These are phyloP conservation scores for Peribatodes rhomboidaria DNA, from an alignment of 2,888 invertebrate genomes.

Conservation along the genomic window DNA sequence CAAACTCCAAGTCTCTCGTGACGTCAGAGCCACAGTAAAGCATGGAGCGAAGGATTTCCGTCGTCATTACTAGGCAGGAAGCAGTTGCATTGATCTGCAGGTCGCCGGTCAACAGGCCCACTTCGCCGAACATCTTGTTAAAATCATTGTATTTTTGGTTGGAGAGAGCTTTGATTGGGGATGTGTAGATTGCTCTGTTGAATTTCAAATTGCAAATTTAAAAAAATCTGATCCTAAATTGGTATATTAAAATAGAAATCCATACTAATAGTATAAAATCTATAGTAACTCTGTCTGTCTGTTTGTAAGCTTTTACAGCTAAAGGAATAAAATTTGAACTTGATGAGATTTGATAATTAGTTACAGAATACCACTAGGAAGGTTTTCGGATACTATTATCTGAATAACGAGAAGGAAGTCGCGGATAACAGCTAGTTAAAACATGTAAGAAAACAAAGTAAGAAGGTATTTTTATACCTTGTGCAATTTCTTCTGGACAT, in stretches of 20 bases:
- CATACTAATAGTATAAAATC: too few species aligned
- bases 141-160: slow-evolving; percentile 99
- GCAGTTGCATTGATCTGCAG: slow-evolving; percentile 97
- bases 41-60: slow-evolving; percentile 99
- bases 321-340: too few species aligned
- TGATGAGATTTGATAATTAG: too few species aligned
- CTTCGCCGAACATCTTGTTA: slow-evolving; percentile 95
- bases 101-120: slow-evolving; percentile 98
- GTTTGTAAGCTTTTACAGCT: too few species aligned
- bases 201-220: neutral
- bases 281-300: too few species aligned
- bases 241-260: too few species aligned
- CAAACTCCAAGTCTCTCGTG: slow-evolving; percentile 98
- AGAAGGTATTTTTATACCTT: slow-evolving; percentile 76
- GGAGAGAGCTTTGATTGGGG: slow-evolving; percentile 99
- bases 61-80: slow-evolving; percentile 99
- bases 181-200: slow-evolving; percentile 96
- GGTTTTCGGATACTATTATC: too few species aligned
- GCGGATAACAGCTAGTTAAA: too few species aligned
- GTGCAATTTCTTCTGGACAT: slow-evolving; percentile 97
- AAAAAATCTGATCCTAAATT: neutral
- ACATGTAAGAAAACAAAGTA: too few species aligned
- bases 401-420: too few species aligned
- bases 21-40: slow-evolving; percentile 97
- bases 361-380: too few species aligned